phyloP scores from a whole-genome alignment of 2,888 invertebrate species.

The Rambutsinella grinnellia region DNA sequence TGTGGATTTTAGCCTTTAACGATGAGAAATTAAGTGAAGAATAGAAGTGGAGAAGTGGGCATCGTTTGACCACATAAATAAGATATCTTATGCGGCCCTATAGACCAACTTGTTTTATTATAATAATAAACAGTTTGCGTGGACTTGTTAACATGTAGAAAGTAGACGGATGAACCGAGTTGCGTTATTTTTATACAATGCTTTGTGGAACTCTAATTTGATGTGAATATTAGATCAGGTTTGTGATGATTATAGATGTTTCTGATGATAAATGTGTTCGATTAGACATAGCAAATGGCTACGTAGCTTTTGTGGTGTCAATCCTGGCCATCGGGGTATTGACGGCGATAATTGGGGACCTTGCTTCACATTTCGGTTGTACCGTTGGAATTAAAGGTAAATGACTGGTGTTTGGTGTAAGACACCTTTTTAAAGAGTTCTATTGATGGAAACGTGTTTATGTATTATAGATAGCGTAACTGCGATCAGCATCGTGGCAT shows the following conservation, averaged over 20 bases:
- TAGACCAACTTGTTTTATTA: neutral
- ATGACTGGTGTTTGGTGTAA: too few species aligned
- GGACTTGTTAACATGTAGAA: neutral
- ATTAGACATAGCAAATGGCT: constrained; percentile 92
- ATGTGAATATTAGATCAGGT: too few species aligned
- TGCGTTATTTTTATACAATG: too few species aligned
- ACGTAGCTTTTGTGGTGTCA: constrained; percentile 93
- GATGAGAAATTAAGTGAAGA: neutral
- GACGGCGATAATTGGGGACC: constrained; percentile 96
- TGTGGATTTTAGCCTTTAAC: neutral
- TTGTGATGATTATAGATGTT: too few species aligned
- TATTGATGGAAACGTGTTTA: too few species aligned
- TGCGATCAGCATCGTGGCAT: too few species aligned
- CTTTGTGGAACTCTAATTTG: too few species aligned
- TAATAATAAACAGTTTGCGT: neutral
- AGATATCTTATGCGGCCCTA: neutral
- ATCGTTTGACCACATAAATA: neutral
- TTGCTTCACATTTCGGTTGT: constrained; percentile 98
- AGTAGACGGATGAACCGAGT: neutral
- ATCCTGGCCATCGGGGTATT: constrained; percentile 93
- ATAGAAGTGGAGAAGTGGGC: neutral
- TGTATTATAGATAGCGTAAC: too few species aligned
- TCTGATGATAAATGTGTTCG: too few species aligned
- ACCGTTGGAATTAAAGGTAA: constrained; percentile 91
- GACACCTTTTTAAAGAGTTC: too few species aligned